Percentiles rank a stretch among this genome's conserved stretches.
phyloP scores from a whole-genome alignment of 2,888 invertebrate species.

The Ditylenchus weischeri region DNA sequence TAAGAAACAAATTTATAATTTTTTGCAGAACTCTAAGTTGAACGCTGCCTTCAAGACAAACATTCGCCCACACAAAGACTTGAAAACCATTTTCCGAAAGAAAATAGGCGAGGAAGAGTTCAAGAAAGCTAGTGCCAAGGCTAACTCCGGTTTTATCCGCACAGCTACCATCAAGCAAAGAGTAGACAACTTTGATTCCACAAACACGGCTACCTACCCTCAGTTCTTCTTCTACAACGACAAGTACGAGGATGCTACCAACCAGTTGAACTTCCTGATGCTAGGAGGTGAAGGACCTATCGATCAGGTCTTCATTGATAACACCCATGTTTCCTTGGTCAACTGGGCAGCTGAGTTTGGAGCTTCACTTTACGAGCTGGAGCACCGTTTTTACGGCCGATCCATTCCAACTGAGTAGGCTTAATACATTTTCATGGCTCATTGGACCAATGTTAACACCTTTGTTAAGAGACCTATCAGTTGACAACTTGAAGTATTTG shows the following conservation, averaged over 20 bases:
- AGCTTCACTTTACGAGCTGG: constrained; percentile 46
- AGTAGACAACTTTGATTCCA: no score
- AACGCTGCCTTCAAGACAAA: no score
- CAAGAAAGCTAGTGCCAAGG: no score
- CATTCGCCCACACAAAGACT: no score
- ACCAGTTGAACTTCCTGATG: constrained; percentile 75
- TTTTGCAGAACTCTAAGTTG: no score
- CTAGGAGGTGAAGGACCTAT: constrained; percentile 85
- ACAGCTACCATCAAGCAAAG: no score
- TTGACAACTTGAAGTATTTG: constrained; percentile 75
- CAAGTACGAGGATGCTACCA: constrained; percentile 64
- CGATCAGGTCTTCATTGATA: constrained; percentile 18
- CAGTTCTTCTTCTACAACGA: constrained; percentile 18
- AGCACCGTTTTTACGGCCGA: constrained; percentile 35
- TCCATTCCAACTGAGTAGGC: not conserved
- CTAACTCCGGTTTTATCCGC: no score
- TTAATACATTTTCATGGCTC: not conserved
- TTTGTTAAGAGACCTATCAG: constrained; percentile 69
- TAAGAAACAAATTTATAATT: no score
- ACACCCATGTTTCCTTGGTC: constrained; percentile 21
- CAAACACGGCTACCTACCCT: not conserved
- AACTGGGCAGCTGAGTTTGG: constrained; percentile 39
- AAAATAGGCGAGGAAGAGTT: no score
- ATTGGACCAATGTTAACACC: no score
- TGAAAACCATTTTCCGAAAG: no score